Base-by-base conservation (phyloP, 2,113 vertebrate genomes). In the Athene cunicularia region DNA sequence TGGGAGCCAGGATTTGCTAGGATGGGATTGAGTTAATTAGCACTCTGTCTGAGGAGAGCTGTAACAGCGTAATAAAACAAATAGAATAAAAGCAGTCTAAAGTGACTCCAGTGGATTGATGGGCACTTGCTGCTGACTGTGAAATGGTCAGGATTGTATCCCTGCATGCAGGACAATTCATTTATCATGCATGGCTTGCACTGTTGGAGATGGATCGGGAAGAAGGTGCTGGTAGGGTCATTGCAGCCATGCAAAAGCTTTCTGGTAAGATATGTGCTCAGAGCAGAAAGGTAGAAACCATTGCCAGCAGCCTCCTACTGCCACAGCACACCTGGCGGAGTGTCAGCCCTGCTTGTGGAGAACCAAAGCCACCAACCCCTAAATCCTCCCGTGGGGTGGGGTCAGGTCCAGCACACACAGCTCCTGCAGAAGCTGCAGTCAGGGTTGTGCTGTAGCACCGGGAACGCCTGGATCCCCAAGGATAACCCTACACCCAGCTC, bases 21-120 rank as follows among this genome's bases (percentile, higher is more conserved):
- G 62, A 80, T 86, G 71, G 86, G 89, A 93, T 55, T 58, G 53
- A 96, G 81, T 94, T 95, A 97, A 96, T 95, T 94, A 97, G 94
- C 89, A 64, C 41, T n/a, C 80, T 28, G 68, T 88, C 91, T 95
- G 91, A 95, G 52, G 80, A 96, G 91, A 89, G 49, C 70, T 0
- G 1, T 95, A 95, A 90, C 35, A 76, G 58, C 8, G 2, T 68
- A 84, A 94, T 66, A 77, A 95, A 96, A 94, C 86, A 93, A 95
- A 92, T 56, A 89, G 88, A 79, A 82, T 94, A 77, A 87, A 94
- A 95, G 66, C 80, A 39, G 62, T 68, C 64, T 91, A 68, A 96
- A 87, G 63, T 49, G 30, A 85, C 93, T 87, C 77, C 39, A 90
- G 91, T 60, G 80, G 80, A 93, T 72, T 81, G 60, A 74, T 67